Evolutionary conservation across 2,113 vertebrate genomes (phyloP).

Genomic region (Damaliscus lunatus): DNA sequence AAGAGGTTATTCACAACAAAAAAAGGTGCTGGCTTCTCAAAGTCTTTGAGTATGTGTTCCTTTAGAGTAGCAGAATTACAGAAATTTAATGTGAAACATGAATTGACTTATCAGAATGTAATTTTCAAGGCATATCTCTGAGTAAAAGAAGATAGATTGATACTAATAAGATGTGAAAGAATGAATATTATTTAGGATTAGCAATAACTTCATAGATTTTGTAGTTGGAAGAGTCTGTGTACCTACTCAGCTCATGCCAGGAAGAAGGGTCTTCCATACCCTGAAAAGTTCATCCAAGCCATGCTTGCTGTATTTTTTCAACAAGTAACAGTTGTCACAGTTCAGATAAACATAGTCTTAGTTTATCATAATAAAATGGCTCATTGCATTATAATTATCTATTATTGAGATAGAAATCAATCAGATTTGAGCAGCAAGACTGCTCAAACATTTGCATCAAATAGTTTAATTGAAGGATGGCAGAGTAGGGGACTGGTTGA

Average conservation of each 20-base stretch:
- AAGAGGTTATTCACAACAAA: not conserved
- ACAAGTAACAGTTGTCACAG: conserved; percentile 6
- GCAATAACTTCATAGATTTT: not conserved
- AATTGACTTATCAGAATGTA: conserved; percentile 33
- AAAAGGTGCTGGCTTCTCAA: conserved; percentile 18
- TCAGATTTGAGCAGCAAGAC: conserved; percentile 7
- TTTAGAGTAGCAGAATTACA: not conserved
- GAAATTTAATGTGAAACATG: not conserved
- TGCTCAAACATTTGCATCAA: conserved; percentile 18
- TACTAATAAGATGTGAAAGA: conserved; percentile 30
- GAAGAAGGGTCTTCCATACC: not conserved
- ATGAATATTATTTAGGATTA: conserved; percentile 21
- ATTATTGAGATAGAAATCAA: conserved; percentile 50
- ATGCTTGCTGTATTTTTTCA: conserved; percentile 21
- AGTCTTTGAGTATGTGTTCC: not conserved
- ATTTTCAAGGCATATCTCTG: conserved; percentile 39
- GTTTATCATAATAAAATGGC: conserved; percentile 50
- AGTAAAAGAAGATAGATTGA: conserved; percentile 32
- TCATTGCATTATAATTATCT: conserved; percentile 60
- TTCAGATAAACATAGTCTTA: conserved; percentile 51
- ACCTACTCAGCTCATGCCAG: not conserved
- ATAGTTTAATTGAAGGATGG: conserved; percentile 14
- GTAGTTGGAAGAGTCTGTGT: not conserved
- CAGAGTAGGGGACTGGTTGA: not conserved
- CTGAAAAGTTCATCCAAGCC: not conserved